Base-by-base conservation (phyloP, 2,797 vertebrate species). In the Tarsius wallacei region DNA sequence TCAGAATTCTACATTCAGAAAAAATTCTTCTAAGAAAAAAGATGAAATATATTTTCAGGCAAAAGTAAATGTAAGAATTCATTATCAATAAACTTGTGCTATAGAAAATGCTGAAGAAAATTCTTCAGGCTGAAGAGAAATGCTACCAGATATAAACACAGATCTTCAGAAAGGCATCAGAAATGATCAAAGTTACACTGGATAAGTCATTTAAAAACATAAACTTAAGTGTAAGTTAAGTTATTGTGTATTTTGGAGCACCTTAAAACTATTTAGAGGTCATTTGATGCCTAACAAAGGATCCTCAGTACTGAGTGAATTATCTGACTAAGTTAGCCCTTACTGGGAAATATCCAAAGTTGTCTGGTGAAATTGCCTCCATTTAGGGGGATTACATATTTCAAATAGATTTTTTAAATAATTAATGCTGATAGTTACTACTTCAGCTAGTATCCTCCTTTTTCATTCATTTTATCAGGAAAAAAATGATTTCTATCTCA, bases 391-490 rank as follows among this genome's bases (percentile, higher is more conserved):
- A 95, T 83, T 96, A 93, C 93, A 55, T 93, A 91, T 70, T 94
- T 95, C 59, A 96, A 91, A 77, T 93, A 36, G 3, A 84, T 93
- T 95, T 42, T 97, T 47, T 82, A 94, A 94, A 97, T 93, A 83
- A 87, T 90, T 87, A 94, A 88, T 96, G 66, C 6, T 73, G 28
- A 63, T 86, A 74, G 83, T 90, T 22, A 80, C 28, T 74, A 87
- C 77, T 22, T 64, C 49, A 96, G 71, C 51, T 49, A 97, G 91
- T 93, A 87, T 80, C 26, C 47, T 93, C 42, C 26, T 91, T 80
- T 91, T 78, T 31, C 42, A 78, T 94, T 89, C 71, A 8, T 68
- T 87, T 95, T 92, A 92, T 55, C 21, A 74, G 77, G 42, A 92
- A 97, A 96, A 96, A 57, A 97, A 63, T 87, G 14, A 91, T 95